Conservation (phyloP, 2,888 invertebrate genomes). For the Tillus elongatus region DNA sequence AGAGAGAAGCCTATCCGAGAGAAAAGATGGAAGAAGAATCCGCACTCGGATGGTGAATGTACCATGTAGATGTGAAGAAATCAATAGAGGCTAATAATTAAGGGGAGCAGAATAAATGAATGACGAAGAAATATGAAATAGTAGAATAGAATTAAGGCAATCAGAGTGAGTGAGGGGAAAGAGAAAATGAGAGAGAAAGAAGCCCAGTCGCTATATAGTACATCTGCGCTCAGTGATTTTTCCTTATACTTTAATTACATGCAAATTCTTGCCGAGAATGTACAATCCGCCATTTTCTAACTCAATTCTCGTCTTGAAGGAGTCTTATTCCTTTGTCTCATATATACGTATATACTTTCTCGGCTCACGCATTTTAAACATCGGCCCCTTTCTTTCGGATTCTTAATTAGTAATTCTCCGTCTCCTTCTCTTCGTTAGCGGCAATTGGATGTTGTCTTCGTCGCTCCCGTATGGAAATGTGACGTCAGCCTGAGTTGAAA, state of each 20-base stretch:
- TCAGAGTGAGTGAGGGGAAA: conserved; percentile 10
- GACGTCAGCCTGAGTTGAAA: conserved; percentile 41
- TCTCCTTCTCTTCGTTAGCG: conserved; percentile 41
- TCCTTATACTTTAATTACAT: conserved; percentile 44
- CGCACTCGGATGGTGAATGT: too few species aligned
- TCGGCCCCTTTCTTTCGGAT: conserved; percentile 55
- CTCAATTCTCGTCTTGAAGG: conserved; percentile 39
- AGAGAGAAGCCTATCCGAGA: too few species aligned
- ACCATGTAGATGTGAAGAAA: too few species aligned
- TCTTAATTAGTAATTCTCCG: conserved; percentile 59
- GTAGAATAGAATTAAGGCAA: not conserved
- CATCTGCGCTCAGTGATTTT: conserved; percentile 40
- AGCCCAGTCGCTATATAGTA: conserved; percentile 33
- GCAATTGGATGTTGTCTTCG: conserved; percentile 45
- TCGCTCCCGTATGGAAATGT: conserved; percentile 45
- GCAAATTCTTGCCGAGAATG: conserved; percentile 43
- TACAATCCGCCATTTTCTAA: conserved; percentile 44
- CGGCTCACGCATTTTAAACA: conserved; percentile 46
- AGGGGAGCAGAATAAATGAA: too few species aligned
- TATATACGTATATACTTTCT: conserved; percentile 39
- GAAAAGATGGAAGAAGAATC: too few species aligned
- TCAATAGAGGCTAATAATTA: too few species aligned
- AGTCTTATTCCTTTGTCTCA: conserved; percentile 43
- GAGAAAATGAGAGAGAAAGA: conserved; percentile 14
- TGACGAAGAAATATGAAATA: conserved; percentile 3